Percentiles rank a stretch among this genome's conserved stretches.
These are phyloP conservation scores for Onychorhynchus coronatus DNA, from an alignment of 2,113 vertebrate genomes.

Conservation along the genomic window DNA sequence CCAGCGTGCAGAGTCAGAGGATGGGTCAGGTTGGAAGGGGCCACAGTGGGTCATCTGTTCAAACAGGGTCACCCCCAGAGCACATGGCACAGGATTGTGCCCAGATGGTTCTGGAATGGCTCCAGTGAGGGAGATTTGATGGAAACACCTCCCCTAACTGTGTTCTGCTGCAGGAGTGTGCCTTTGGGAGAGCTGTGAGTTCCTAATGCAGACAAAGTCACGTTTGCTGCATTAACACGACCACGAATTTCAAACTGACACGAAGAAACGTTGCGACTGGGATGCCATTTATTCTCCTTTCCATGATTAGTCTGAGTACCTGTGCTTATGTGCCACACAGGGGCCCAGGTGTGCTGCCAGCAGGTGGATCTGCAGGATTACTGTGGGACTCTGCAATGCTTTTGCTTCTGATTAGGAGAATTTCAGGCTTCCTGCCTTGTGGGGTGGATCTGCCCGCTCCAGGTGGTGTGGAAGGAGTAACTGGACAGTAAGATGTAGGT, in stretches of 20 bases:
- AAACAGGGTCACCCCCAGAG: neutral
- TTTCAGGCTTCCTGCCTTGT: neutral
- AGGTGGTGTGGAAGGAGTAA: neutral
- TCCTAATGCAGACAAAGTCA: neutral
- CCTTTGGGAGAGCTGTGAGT: neutral
- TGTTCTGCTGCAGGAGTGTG: neutral
- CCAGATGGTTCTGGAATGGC: neutral
- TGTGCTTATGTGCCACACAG: slow-evolving; percentile 19
- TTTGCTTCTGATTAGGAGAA: neutral
- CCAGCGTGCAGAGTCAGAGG: neutral
- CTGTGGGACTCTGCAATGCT: neutral
- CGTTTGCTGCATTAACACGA: neutral
- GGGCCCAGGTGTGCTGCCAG: neutral
- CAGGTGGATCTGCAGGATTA: neutral
- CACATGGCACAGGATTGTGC: neutral
- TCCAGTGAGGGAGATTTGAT: neutral
- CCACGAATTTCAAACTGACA: neutral
- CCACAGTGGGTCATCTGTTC: neutral
- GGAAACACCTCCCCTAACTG: accelerated
- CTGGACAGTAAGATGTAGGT: neutral
- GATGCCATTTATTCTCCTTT: neutral
- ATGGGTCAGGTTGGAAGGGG: neutral
- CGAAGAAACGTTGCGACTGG: neutral
- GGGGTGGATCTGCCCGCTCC: neutral
- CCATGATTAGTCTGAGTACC: neutral